A percentile compares a stretch with the other conserved stretches of the same genome.
Evolutionary conservation across 2,113 vertebrate genomes (phyloP).

Genomic region (Scomber japonicus): DNA sequence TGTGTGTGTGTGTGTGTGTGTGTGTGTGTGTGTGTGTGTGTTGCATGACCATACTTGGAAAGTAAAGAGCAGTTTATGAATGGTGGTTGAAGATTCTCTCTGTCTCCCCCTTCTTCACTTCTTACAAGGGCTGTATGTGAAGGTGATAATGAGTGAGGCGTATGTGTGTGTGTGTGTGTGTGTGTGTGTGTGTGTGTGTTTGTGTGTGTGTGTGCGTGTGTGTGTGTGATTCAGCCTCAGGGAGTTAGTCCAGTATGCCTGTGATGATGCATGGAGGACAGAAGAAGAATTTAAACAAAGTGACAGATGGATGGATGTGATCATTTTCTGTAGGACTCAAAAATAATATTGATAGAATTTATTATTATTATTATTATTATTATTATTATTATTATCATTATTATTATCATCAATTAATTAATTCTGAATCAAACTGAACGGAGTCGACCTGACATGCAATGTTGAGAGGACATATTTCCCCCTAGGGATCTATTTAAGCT

Average conservation of each 20-base stretch:
- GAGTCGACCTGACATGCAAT: neutral
- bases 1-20: neutral
- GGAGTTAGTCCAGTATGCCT: slow-evolving; percentile 13
- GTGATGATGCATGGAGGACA: slow-evolving; percentile 24
- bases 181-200: neutral
- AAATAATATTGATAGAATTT: neutral
- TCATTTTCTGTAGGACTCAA: neutral
- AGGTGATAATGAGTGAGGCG: slow-evolving; percentile 26
- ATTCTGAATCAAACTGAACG: neutral
- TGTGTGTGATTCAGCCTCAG: slow-evolving; percentile 18
- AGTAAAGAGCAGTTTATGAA: slow-evolving; percentile 40
- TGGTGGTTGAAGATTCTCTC: slow-evolving; percentile 13
- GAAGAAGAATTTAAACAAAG: neutral
- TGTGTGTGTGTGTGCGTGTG: neutral
- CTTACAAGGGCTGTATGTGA: slow-evolving; percentile 11
- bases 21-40: neutral
- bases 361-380: neutral
- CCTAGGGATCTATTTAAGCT: slow-evolving; percentile 8
- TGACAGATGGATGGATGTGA: neutral
- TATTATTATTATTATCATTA: no score
- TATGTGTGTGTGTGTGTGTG: neutral
- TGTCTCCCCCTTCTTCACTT: slow-evolving; percentile 12
- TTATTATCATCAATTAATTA: no score
- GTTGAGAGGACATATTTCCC: neutral
- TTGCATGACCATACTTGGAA: no score